Percentiles rank a stretch among this genome's conserved stretches.
phyloP scores from a whole-genome alignment of 2,797 vertebrate genomes.

The Scyliorhinus canicula region DNA sequence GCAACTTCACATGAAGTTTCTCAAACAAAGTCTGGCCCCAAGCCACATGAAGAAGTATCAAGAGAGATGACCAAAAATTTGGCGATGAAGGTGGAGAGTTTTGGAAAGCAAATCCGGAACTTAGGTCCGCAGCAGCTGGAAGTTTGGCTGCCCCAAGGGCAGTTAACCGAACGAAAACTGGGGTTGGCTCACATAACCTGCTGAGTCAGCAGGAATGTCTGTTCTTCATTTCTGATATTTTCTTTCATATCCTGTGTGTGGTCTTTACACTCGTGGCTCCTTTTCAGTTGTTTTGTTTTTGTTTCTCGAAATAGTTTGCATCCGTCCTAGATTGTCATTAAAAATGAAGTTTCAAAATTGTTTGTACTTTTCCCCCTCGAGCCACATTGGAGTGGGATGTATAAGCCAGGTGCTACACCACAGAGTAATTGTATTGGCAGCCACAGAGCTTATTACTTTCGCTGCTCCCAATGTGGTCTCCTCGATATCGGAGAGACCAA shows the following conservation, averaged over 20 bases:
- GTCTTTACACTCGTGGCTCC: neutral
- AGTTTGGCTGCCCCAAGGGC: neutral
- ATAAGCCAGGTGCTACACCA: neutral
- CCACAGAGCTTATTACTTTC: neutral
- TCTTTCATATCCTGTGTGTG: neutral
- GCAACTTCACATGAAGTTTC: neutral
- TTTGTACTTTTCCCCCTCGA: neutral
- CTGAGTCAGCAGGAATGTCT: neutral
- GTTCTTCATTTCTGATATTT: neutral
- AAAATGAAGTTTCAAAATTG: neutral
- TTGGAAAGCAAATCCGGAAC: neutral
- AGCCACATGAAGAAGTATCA: neutral
- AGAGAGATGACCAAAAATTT: neutral
- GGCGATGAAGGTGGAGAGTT: neutral
- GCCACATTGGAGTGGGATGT: neutral
- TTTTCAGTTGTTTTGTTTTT: conserved; percentile 21
- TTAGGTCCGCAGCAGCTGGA: neutral
- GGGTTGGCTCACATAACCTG: conserved; percentile 1
- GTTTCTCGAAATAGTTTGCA: conserved; percentile 17
- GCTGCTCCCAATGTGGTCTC: no score
- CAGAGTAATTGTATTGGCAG: neutral
- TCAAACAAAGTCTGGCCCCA: neutral
- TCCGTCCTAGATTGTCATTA: neutral
- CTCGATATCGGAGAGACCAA: no score
- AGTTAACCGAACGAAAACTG: neutral